Percentiles rank a stretch among this genome's conserved stretches.
Conservation (phyloP, 1,140 invertebrate genomes). For the Papilio polytes region DNA sequence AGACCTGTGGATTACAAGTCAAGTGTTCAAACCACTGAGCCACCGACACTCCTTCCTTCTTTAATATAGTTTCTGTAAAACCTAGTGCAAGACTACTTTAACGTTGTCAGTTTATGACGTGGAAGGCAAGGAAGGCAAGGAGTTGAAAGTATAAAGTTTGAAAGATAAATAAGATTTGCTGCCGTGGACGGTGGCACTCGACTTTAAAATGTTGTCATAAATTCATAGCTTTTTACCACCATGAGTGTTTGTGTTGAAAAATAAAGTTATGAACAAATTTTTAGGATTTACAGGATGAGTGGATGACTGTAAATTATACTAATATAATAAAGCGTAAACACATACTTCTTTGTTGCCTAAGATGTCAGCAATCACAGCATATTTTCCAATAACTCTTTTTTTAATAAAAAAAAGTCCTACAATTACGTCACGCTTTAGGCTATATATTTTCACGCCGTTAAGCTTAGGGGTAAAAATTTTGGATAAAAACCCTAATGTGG, state of each 20-base stretch:
- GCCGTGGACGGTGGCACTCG: background rate
- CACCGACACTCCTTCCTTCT: too few species aligned
- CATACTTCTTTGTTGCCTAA: too few species aligned
- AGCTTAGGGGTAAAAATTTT: too few species aligned
- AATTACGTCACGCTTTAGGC: too few species aligned
- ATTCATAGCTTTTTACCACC: background rate
- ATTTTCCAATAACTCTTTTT: too few species aligned
- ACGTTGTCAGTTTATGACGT: slow-evolving; percentile 12
- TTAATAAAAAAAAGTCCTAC: too few species aligned
- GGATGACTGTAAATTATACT: background rate
- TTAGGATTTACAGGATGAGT: background rate
- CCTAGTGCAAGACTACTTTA: background rate
- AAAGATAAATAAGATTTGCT: slow-evolving; percentile 4
- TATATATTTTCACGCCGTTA: too few species aligned
- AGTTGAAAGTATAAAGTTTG: slow-evolving; percentile 5
- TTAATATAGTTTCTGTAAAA: background rate
- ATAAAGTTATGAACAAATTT: slow-evolving; percentile 3
- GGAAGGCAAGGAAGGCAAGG: background rate
- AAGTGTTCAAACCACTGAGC: too few species aligned
- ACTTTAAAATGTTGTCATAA: slow-evolving; percentile 2
- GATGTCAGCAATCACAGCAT: too few species aligned
- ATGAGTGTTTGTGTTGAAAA: slow-evolving; percentile 4
- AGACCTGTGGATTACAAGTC: too few species aligned
- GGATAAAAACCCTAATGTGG: too few species aligned
- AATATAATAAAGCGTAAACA: too few species aligned